These are phyloP conservation scores for Psittacula derbiana DNA, from an alignment of 2,797 vertebrate species.

Conservation along the genomic window DNA sequence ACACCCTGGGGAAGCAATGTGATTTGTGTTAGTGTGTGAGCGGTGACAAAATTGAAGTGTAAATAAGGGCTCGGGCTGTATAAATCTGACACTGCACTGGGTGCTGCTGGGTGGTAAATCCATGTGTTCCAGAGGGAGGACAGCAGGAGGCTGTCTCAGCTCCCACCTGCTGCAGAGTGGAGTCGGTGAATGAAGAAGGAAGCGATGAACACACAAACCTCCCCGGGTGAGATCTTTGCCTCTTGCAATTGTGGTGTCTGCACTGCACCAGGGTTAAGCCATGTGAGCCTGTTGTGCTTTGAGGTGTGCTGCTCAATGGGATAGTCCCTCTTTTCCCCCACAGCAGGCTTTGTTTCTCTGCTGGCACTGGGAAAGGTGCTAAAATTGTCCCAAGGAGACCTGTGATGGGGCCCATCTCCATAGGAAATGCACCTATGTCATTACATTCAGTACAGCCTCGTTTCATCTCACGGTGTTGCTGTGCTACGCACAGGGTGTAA, in stretches of 20 bases:
- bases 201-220: rapidly evolving
- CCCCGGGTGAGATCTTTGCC: rapidly evolving
- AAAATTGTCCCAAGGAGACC: background rate
- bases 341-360: rapidly evolving
- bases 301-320: rapidly evolving
- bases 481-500: background rate
- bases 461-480: background rate
- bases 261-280: rapidly evolving
- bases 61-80: background rate
- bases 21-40: background rate
- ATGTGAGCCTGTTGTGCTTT: rapidly evolving
- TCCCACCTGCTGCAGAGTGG: background rate
- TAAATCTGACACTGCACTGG: background rate
- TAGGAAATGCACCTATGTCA: background rate
- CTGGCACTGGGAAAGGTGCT: background rate
- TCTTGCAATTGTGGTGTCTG: rapidly evolving
- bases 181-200: background rate
- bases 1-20: background rate
- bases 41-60: slow-evolving; percentile 10
- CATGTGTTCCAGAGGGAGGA: background rate
- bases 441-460: background rate
- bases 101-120: background rate
- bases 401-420: background rate
- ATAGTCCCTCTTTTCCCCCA: background rate
- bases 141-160: background rate